These are phyloP conservation scores for Coelinius sp. DNA, from an alignment of 2,888 invertebrate genomes.

Conservation along the genomic window DNA sequence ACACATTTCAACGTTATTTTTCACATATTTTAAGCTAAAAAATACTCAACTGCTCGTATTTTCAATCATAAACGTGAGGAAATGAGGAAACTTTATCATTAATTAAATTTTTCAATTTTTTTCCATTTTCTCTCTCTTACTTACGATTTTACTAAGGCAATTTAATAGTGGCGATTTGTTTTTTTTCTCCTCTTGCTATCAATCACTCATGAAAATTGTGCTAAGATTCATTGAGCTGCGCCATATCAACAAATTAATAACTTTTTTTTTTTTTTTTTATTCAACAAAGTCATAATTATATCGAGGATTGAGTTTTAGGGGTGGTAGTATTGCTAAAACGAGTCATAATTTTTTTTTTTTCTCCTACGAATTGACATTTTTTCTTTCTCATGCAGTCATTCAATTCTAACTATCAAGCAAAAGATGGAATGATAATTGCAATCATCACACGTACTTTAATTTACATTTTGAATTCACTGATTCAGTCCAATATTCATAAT, in stretches of 20 bases:
- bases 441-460: conserved; percentile 21
- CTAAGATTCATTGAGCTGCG: conserved; percentile 21
- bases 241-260: conserved; percentile 22
- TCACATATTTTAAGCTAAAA: conserved; percentile 42
- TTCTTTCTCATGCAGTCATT: neutral
- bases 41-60: conserved; percentile 40
- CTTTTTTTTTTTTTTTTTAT: neutral
- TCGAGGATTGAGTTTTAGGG: neutral
- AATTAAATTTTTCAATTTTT: conserved; percentile 18
- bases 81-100: conserved; percentile 45
- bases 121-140: conserved; percentile 42
- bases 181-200: conserved; percentile 34
- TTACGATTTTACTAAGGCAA: conserved; percentile 55
- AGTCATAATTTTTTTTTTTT: neutral
- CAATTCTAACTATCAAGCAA: neutral
- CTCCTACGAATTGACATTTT: conserved; percentile 8
- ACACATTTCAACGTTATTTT: conserved; percentile 9
- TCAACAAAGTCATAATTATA: conserved; percentile 7
- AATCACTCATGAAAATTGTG: conserved; percentile 22
- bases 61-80: conserved; percentile 35
- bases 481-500: conserved; percentile 16
- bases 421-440: conserved; percentile 17
- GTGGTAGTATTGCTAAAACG: neutral
- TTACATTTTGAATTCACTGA: conserved; percentile 2
- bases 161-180: conserved; percentile 51